Evolutionary conservation across 2,888 invertebrate genomes (phyloP), one percentile per base, ranked within the genome.

Genomic region (Pristionchus arcanus): DNA sequence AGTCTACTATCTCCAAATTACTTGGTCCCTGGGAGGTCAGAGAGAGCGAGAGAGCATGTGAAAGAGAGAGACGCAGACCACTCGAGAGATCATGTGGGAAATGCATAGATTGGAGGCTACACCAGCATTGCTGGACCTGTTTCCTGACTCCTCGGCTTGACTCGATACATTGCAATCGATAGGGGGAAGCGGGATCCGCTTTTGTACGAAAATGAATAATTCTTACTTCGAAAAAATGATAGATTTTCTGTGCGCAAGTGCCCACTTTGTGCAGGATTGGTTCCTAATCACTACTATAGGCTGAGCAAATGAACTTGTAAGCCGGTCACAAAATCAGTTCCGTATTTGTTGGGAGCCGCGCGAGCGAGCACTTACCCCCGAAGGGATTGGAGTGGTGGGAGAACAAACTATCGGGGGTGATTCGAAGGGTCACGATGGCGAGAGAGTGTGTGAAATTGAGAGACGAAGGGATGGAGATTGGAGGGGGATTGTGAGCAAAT

Each of bases 281-380:
- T 49, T 74, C 16, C 34, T 34, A 34, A 74, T 74, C 34, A 74
- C 16, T 74, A 34, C 34, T 34, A 16, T 74, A 74, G 15, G 15
- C 9, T 37, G 34, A 3, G 31, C 68, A 25, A 11, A 68, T 4
- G 68, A 68, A 68, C 31, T 31, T n/a, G 21, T 49, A n/a, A 49
- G 28, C 49, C 4, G 11, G 15, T 4, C n/a, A 81, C 81, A 28
- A 81, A 81, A 81, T 81, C 42, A 53, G 81, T 81, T 81, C 81
- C 81, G 81, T 81, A 81, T 81, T 81, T 81, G 81, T 81, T 74
- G 74, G 74, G 74, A 74, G 68, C 15, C 31, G 68, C 68, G 74
- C 42, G 42, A 9, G 42, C 42, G 42, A 42, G 42, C 74, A 74
- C 34, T 74, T 28, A 53, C 49, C 42, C 71, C 19, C 11, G 42